Evolutionary conservation across 2,113 vertebrate species (phyloP).

Genomic region (Callorhinus ursinus): DNA sequence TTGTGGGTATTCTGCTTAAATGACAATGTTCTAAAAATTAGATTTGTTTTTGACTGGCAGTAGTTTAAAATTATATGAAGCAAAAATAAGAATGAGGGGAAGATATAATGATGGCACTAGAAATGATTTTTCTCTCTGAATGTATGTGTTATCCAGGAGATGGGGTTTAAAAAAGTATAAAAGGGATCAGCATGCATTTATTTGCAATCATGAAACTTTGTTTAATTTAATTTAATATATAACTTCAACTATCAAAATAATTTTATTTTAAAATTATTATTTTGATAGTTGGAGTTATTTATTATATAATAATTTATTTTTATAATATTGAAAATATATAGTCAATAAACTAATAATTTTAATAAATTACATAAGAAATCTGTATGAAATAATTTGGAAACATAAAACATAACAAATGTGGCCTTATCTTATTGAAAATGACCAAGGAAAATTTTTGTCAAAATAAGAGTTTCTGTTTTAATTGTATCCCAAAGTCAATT

Average conservation of each 20-base stretch:
- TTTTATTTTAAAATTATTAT: not conserved
- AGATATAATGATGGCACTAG: not conserved
- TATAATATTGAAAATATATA: not conserved
- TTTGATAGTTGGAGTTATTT: not conserved
- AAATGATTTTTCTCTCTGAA: not conserved
- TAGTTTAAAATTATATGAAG: not conserved
- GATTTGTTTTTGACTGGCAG: not conserved
- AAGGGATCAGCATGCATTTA: not conserved
- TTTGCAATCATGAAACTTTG: not conserved
- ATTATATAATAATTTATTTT: not conserved
- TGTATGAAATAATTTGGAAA: not conserved
- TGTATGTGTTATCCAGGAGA: not conserved
- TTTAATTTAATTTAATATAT: not conserved
- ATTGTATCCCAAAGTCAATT: not conserved
- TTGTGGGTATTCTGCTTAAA: not conserved
- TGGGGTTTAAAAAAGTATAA: not conserved
- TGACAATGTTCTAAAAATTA: not conserved
- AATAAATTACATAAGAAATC: not conserved
- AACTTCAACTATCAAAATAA: not conserved
- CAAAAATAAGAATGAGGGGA: not conserved
- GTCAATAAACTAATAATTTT: not conserved
- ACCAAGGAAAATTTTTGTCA: not conserved
- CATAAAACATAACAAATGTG: not conserved
- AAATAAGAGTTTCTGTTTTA: not conserved
- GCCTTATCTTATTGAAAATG: not conserved